phyloP scores from a whole-genome alignment of 2,113 vertebrate species.

The Crotalus viridis region DNA sequence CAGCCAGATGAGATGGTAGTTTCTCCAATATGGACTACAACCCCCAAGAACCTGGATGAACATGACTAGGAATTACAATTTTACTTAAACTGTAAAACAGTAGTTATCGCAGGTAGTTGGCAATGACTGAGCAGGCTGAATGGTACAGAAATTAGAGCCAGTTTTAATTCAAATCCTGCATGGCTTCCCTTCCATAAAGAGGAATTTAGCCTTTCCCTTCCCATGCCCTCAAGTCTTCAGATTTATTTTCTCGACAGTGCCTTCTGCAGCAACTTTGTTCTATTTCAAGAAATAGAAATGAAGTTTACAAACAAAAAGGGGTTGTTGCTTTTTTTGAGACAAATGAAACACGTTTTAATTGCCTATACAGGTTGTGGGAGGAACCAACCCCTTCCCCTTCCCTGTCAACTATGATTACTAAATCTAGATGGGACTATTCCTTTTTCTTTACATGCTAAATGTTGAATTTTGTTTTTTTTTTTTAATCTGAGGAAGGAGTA shows the following conservation, averaged over 20 bases:
- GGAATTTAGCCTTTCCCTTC: neutral
- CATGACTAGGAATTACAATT: neutral
- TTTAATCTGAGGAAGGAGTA: neutral
- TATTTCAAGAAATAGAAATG: neutral
- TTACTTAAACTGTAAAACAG: neutral
- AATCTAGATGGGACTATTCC: neutral
- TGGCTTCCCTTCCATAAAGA: neutral
- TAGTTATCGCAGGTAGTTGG: neutral
- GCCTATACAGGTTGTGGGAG: neutral
- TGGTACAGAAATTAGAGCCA: neutral
- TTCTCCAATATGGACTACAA: neutral
- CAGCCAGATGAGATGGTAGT: neutral
- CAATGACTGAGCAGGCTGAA: neutral
- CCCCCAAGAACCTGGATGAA: neutral
- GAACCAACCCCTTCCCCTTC: neutral
- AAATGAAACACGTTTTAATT: neutral
- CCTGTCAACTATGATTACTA: neutral
- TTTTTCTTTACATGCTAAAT: neutral
- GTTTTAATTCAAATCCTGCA: neutral
- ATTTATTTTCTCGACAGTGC: neutral
- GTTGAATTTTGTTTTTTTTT: neutral
- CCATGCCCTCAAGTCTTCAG: neutral
- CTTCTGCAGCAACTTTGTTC: neutral
- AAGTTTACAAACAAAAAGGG: neutral
- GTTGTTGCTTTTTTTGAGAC: neutral